These are phyloP conservation scores for Bovichtus variegatus DNA, from an alignment of 2,797 vertebrate species.

Conservation along the genomic window DNA sequence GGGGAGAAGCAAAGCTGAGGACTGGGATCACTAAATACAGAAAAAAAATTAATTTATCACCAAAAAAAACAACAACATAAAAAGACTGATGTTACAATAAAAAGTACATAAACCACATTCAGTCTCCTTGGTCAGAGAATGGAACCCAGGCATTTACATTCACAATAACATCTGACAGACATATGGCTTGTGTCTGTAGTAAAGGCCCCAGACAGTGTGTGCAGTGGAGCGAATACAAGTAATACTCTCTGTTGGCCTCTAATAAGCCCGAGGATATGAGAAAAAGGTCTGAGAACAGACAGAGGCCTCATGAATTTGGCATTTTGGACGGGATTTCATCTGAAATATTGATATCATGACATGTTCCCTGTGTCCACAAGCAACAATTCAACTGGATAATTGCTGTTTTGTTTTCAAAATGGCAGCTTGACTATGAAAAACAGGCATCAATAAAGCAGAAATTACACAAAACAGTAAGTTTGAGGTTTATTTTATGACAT, in stretches of 20 bases:
- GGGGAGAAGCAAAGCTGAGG: background rate
- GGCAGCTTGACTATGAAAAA: conserved; percentile 32
- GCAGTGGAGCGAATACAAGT: conserved; percentile 57
- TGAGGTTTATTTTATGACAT: conserved; percentile 50
- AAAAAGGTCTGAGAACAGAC: conserved; percentile 55
- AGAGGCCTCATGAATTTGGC: conserved; percentile 51
- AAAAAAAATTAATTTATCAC: conserved; percentile 42
- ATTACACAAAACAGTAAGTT: conserved; percentile 52
- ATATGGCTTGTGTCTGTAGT: conserved; percentile 71
- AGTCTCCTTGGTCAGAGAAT: conserved; percentile 53
- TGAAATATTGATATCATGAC: conserved; percentile 60
- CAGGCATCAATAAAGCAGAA: conserved; percentile 50
- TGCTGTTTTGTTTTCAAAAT: conserved; percentile 68
- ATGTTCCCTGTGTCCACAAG: conserved; percentile 58
- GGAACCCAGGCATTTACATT: conserved; percentile 67
- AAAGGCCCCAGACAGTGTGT: conserved; percentile 59
- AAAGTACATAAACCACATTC: conserved; percentile 46
- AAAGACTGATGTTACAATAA: conserved; percentile 40
- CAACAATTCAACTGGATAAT: conserved; percentile 64
- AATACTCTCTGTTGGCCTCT: conserved; percentile 56
- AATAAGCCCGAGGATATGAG: conserved; percentile 64
- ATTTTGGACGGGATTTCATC: conserved; percentile 47
- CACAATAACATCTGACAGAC: conserved; percentile 76
- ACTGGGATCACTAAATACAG: conserved; percentile 15
- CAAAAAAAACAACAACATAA: conserved; percentile 41